Conservation (phyloP, 2,797 vertebrate genomes). For the Channallabes apus region DNA sequence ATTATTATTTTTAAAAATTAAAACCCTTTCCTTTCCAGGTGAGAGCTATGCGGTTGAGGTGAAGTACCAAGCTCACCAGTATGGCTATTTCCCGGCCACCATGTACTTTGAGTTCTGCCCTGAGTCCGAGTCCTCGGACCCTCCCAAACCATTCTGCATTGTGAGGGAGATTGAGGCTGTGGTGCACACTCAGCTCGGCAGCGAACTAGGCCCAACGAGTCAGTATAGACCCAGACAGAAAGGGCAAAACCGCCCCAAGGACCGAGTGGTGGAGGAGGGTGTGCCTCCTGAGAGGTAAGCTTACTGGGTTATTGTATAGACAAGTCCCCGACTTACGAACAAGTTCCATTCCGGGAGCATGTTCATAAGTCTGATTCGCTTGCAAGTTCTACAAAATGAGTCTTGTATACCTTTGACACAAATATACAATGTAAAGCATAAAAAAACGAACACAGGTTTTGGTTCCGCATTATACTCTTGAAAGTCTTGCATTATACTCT, state of each 20-base stretch:
- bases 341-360: too few species aligned
- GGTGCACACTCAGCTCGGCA: constrained; percentile 72
- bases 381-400: too few species aligned
- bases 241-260: constrained; percentile 54
- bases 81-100: constrained; percentile 76
- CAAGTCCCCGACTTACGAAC: too few species aligned
- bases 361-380: too few species aligned
- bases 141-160: constrained; percentile 75
- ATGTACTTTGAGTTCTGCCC: constrained; percentile 81
- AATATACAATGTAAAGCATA: too few species aligned
- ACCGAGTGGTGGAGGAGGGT: constrained; percentile 71
- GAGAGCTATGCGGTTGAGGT: constrained; percentile 73
- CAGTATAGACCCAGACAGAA: constrained; percentile 74
- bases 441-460: too few species aligned
- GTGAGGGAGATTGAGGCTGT: constrained; percentile 77
- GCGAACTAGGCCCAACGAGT: constrained; percentile 75
- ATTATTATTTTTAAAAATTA: background rate
- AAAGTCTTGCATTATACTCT: too few species aligned
- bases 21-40: constrained; percentile 63
- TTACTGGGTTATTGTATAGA: background rate
- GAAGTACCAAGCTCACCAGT: constrained; percentile 66
- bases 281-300: constrained; percentile 72
- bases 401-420: too few species aligned
- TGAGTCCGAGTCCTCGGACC: constrained; percentile 60
- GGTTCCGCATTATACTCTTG: too few species aligned